Percentiles rank a stretch among this genome's conserved stretches.
Evolutionary conservation across 2,113 vertebrate species (phyloP).

Genomic region (Pholis gunnellus): DNA sequence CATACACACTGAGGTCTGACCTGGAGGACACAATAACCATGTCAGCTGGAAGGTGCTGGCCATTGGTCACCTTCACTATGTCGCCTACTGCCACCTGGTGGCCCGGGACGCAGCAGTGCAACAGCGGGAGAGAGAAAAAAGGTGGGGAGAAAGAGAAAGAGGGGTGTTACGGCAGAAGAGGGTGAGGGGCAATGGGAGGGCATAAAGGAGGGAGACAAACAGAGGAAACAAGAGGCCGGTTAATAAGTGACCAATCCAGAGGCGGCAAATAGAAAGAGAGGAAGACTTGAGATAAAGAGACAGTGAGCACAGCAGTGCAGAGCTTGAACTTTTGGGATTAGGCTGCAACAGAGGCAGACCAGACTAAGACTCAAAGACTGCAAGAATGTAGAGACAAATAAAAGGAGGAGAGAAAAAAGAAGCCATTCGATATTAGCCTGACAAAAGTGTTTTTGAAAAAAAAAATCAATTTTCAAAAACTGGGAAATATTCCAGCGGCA

Average conservation of each 20-base stretch:
- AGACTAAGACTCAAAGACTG: constrained; percentile 1
- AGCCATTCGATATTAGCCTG: background rate
- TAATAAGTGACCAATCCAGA: constrained; percentile 49
- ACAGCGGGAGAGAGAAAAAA: constrained; percentile 58
- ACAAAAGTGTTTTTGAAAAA: background rate
- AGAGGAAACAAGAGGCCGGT: constrained; percentile 42
- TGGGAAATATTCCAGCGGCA: no score
- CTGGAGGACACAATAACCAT: constrained; percentile 98
- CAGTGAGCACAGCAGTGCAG: constrained; percentile 45
- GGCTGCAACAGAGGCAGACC: constrained; percentile 5
- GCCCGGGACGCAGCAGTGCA: constrained; percentile 80
- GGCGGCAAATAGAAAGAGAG: constrained; percentile 37
- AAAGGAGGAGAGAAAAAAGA: background rate
- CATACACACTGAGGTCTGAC: constrained; percentile 83
- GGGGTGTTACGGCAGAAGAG: constrained; percentile 20
- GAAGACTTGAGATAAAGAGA: constrained; percentile 35
- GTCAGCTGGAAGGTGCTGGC: constrained; percentile 98
- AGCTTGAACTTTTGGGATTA: constrained; percentile 14
- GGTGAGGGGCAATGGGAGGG: constrained; percentile 9
- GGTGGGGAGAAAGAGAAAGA: constrained; percentile 61
- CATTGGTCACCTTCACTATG: constrained; percentile 98
- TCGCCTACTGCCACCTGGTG: constrained; percentile 98
- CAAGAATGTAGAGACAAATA: constrained; percentile 5
- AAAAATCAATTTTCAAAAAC: background rate
- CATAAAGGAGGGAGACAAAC: constrained; percentile 17